Base-by-base conservation (phyloP, 2,888 invertebrate genomes). In the Dynastes hyllus region DNA sequence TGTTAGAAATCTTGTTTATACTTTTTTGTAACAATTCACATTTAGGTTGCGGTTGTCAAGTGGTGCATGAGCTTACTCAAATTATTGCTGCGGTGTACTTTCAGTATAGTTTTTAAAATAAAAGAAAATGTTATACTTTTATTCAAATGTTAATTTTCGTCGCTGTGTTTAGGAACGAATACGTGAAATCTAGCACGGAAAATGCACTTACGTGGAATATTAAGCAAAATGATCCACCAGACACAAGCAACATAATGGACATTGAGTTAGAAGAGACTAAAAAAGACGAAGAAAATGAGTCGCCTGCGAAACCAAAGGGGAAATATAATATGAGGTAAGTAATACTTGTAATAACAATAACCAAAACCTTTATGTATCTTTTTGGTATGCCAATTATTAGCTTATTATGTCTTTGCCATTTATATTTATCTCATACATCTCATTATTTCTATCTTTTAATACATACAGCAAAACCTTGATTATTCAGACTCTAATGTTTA, bases 101-200 rank as follows among this genome's bases (percentile, higher is more conserved):
- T 1, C 45, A 45, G 8, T 45, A 45, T 8, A 45, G 32, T 37
- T 2, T 2, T 37, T 37, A 37, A 37, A 37, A 37, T 5, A 37
- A 37, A 5, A 37, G 32, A 37, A 37, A 37, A 37, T 37, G 32
- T 37, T 37, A 37, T 37, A 37, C 32, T 37, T 45, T 45, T 45
- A 45, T 45, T 11, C 8, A 45, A 45, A 11, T 11, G 2, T 11
- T 45, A 45, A 45, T 11, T 45, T 45, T 11, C 45, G 1, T 45
- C n/a, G 4, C 27, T 66, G 5, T 51, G 29, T 61, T 87, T 53
- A 89, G 91, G 84, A 89, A 90, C 79, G 92, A 95, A 90, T 92
- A 93, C 89, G 89, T 92, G 85, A 91, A 90, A 80, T 88, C 91
- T 0, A 90, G 92, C 85, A 90, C 92, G 32, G 91, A 92, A 78